Evolutionary conservation across 2,113 vertebrate genomes (phyloP).

Genomic region (Tetrax tetrax): DNA sequence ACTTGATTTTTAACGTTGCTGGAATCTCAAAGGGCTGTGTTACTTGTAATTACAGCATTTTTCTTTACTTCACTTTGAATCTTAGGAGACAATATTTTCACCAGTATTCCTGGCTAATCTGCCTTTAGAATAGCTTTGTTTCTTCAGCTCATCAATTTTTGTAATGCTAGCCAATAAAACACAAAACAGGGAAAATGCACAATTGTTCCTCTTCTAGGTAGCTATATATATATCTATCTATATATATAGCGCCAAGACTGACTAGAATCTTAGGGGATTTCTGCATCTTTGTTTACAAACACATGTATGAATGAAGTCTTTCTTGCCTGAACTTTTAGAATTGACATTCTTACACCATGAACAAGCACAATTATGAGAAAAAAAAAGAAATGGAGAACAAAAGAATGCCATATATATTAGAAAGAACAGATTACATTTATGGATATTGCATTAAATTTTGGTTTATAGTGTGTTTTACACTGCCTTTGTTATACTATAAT

Average conservation of each 20-base stretch:
- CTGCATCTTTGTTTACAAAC: constrained; percentile 27
- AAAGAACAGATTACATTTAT: not conserved
- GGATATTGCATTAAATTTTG: not conserved
- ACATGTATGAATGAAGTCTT: not conserved
- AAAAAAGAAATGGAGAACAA: not conserved
- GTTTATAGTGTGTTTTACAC: not conserved
- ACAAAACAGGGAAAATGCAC: not conserved
- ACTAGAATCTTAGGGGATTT: not conserved
- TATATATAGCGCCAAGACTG: not conserved
- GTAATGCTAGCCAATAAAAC: not conserved
- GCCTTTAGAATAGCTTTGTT: constrained; percentile 34
- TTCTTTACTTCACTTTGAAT: constrained; percentile 25
- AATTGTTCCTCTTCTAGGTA: not conserved
- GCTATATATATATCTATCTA: not conserved
- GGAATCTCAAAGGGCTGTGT: constrained; percentile 40
- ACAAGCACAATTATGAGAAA: not conserved
- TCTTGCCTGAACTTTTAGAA: constrained; percentile 5
- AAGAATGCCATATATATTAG: not conserved
- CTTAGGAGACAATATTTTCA: not conserved
- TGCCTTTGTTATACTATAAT: not conserved
- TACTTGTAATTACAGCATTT: constrained; percentile 55
- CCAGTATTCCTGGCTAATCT: not conserved
- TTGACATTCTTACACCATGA: not conserved
- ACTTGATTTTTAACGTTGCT: constrained; percentile 35
- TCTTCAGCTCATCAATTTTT: constrained; percentile 21